Conservation (phyloP, 2,797 vertebrate genomes). For the Neopelma chrysocephalum region DNA sequence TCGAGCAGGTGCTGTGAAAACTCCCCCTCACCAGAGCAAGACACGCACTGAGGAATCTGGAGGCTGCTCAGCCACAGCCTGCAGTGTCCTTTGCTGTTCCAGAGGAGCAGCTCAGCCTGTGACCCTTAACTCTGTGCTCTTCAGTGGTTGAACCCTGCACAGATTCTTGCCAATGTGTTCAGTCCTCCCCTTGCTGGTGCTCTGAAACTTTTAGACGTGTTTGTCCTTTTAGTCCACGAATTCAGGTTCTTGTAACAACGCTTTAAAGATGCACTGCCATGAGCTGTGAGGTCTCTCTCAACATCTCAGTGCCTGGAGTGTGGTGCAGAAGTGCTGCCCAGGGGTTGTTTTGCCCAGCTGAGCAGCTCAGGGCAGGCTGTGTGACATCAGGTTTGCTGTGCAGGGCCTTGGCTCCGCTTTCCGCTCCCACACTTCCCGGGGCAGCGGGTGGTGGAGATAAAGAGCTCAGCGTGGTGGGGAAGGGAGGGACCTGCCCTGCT, state of each 20-base stretch:
- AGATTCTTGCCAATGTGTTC: rapidly evolving
- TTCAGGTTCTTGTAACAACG: neutral
- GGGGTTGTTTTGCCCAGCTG: neutral
- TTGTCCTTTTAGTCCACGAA: neutral
- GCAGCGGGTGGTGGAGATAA: conserved; percentile 25
- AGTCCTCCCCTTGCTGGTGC: neutral
- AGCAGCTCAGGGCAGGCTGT: neutral
- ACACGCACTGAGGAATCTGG: neutral
- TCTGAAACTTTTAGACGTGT: rapidly evolving
- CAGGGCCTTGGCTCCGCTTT: neutral
- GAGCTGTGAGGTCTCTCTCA: neutral
- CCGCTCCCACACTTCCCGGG: conserved; percentile 3
- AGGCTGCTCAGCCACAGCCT: neutral
- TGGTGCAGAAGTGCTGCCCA: neutral
- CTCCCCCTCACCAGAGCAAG: neutral
- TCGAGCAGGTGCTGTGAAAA: neutral
- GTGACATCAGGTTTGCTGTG: neutral
- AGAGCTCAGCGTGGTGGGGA: conserved; percentile 55
- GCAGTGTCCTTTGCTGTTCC: neutral
- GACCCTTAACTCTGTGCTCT: neutral
- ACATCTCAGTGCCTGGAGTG: neutral
- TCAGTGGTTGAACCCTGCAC: neutral
- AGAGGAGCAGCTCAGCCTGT: neutral
- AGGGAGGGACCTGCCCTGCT: conserved; percentile 51
- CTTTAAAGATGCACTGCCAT: neutral